These are phyloP conservation scores for Eupithecia tripunctaria DNA, from an alignment of 2,888 invertebrate genomes.

Conservation along the genomic window DNA sequence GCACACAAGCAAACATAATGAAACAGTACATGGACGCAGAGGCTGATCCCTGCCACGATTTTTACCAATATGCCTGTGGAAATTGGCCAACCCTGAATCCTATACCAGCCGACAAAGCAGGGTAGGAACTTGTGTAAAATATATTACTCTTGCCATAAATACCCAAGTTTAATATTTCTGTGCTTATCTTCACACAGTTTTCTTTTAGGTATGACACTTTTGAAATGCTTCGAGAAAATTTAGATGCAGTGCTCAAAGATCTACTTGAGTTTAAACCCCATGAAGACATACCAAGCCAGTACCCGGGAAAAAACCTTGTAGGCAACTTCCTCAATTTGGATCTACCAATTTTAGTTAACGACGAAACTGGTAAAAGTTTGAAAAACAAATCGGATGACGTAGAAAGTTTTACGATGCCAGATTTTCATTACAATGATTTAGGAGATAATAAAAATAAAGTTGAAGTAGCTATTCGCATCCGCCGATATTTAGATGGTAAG, in stretches of 20 bases:
- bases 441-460: conserved; percentile 51
- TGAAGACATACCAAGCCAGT: conserved; percentile 60
- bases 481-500: conserved; percentile 68
- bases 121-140: conserved; percentile 59
- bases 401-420: conserved; percentile 46
- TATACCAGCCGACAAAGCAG: conserved; percentile 94
- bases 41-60: conserved; percentile 91
- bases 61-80: conserved; percentile 94
- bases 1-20: conserved; percentile 89
- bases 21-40: conserved; percentile 89
- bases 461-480: conserved; percentile 68
- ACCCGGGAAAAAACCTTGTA: conserved; percentile 71
- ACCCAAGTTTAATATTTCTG: not conserved
- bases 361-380: conserved; percentile 46
- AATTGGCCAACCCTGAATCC: conserved; percentile 94
- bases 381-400: conserved; percentile 47
- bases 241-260: conserved; percentile 88
- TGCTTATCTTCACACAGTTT: not conserved
- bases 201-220: conserved; percentile 91
- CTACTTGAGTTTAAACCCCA: conserved; percentile 84
- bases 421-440: conserved; percentile 43
- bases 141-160: not conserved
- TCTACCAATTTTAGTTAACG: conserved; percentile 25
- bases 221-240: conserved; percentile 93
- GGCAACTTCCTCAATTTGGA: conserved; percentile 32